Conservation (phyloP, 2,888 invertebrate genomes). For the Himalopsyche japonica region DNA sequence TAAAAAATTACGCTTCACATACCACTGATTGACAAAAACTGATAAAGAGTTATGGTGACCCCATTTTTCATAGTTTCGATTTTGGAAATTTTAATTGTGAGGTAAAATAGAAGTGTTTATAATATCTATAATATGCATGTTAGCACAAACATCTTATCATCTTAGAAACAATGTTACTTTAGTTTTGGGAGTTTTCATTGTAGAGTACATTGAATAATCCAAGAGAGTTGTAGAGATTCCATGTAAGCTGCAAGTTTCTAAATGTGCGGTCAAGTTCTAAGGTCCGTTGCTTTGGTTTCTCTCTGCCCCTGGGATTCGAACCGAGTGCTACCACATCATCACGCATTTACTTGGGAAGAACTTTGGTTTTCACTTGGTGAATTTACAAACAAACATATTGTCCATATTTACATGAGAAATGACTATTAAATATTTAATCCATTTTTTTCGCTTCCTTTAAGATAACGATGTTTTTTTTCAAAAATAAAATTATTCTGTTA, state of each 20-base stretch:
- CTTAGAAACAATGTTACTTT: neutral
- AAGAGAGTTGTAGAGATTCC: neutral
- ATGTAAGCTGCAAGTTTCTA: constrained; percentile 19
- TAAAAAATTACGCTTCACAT: too few relatives aligned
- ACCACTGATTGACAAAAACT: too few relatives aligned
- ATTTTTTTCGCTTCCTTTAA: too few relatives aligned
- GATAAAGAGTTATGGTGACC: too few relatives aligned
- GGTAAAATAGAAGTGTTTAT: too few relatives aligned
- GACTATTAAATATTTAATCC: neutral
- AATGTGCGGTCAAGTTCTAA: constrained; percentile 38
- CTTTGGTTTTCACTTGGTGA: constrained; percentile 31
- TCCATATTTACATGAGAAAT: neutral
- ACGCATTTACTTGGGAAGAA: constrained; percentile 32
- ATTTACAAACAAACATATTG: neutral
- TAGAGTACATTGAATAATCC: neutral
- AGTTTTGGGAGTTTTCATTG: neutral
- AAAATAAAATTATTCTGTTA: too few relatives aligned
- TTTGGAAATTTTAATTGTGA: too few relatives aligned
- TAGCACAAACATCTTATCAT: neutral
- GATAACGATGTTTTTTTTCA: too few relatives aligned
- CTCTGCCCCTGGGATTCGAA: constrained; percentile 21
- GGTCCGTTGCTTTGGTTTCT: constrained; percentile 31
- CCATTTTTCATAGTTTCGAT: too few relatives aligned
- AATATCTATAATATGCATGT: too few relatives aligned
- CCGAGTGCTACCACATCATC: constrained; percentile 34